A percentile compares a stretch with the other conserved stretches of the same genome.
phyloP scores from a whole-genome alignment of 2,797 vertebrate species.

The Chromis chromis region DNA sequence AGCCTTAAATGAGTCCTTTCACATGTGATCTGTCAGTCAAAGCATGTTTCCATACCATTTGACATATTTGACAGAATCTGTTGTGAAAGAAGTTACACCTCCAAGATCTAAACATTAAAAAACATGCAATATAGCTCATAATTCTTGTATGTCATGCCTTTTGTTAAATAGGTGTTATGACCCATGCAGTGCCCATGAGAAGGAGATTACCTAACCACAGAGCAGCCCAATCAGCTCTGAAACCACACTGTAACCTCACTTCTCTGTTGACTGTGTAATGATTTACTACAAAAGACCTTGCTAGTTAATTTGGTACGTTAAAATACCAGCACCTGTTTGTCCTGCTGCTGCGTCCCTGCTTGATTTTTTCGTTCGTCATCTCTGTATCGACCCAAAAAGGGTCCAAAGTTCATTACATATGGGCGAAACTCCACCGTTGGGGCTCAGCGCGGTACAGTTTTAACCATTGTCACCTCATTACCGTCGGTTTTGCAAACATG shows the following conservation, averaged over 20 bases:
- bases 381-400: slow-evolving; percentile 53
- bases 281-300: slow-evolving; percentile 83
- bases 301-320: slow-evolving; percentile 63
- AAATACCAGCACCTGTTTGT: slow-evolving; percentile 66
- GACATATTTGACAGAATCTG: neutral
- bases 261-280: slow-evolving; percentile 79
- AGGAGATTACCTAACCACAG: slow-evolving; percentile 31
- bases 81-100: neutral
- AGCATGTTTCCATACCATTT: neutral
- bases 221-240: slow-evolving; percentile 36
- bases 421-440: slow-evolving; percentile 34
- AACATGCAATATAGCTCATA: neutral
- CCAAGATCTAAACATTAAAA: neutral
- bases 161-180: slow-evolving; percentile 7
- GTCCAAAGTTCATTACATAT: slow-evolving; percentile 75
- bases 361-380: slow-evolving; percentile 37
- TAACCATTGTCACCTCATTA: slow-evolving; percentile 7
- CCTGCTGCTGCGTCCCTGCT: slow-evolving; percentile 39
- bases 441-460: slow-evolving; percentile 17
- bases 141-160: neutral
- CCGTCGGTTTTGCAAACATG: slow-evolving; percentile 44
- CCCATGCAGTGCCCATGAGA: neutral
- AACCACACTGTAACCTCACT: slow-evolving; percentile 49
- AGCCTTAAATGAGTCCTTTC: slow-evolving; percentile 6
- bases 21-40: neutral